These are phyloP conservation scores for Melikaiella ostensackeni DNA, from an alignment of 2,888 invertebrate species.

Conservation along the genomic window DNA sequence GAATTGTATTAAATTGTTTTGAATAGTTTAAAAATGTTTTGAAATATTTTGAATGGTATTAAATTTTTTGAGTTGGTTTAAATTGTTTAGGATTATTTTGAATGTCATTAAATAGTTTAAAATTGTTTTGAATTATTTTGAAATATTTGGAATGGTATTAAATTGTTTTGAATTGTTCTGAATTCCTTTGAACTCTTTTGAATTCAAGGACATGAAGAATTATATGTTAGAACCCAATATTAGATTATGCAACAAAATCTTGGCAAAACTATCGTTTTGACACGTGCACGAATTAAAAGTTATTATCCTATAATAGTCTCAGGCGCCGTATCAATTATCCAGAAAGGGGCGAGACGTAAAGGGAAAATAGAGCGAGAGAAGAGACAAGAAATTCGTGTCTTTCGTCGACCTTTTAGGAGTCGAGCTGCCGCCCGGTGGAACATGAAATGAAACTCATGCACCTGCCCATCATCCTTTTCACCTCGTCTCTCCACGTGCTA, in stretches of 20 bases:
- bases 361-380: slow-evolving; percentile 45
- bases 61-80: too few relatives aligned
- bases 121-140: too few relatives aligned
- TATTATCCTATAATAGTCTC: slow-evolving; percentile 34
- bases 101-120: too few relatives aligned
- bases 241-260: neutral
- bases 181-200: too few relatives aligned
- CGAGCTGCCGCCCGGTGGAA: slow-evolving; percentile 60
- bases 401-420: slow-evolving; percentile 50
- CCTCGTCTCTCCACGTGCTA: slow-evolving; percentile 51
- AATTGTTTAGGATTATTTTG: too few relatives aligned
- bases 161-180: too few relatives aligned
- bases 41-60: too few relatives aligned
- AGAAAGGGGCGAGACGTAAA: neutral
- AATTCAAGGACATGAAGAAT: too few relatives aligned
- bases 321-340: slow-evolving; percentile 39
- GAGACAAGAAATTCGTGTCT: slow-evolving; percentile 53
- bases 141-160: too few relatives aligned
- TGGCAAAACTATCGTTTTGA: neutral
- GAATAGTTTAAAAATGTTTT: too few relatives aligned
- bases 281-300: slow-evolving; percentile 28
- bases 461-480: slow-evolving; percentile 64
- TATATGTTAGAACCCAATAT: neutral
- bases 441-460: slow-evolving; percentile 72
- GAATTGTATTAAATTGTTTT: too few relatives aligned